Evolutionary conservation across 2,888 invertebrate species (phyloP).

Genomic region (Orthosia gothica): DNA sequence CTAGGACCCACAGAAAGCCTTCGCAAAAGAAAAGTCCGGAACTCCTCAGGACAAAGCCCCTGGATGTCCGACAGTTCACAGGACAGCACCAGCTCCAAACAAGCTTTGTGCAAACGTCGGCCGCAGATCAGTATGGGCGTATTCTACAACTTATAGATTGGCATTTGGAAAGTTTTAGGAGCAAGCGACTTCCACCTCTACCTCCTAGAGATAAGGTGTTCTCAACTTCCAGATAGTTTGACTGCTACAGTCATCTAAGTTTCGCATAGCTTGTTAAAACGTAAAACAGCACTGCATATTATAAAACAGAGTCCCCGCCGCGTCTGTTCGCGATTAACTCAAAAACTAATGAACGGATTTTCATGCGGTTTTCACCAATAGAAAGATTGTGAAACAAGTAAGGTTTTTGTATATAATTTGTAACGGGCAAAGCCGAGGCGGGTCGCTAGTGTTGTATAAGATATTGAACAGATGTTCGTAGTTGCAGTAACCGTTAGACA

Average conservation of each 20-base stretch:
- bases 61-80: constrained; percentile 90
- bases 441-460: constrained; percentile 9
- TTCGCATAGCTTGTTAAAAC: constrained; percentile 42
- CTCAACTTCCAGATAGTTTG: constrained; percentile 34
- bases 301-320: no score
- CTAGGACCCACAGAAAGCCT: constrained; percentile 94
- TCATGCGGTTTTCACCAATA: no score
- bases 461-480: constrained; percentile 11
- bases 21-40: constrained; percentile 92
- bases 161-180: constrained; percentile 36
- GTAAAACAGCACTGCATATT: not conserved
- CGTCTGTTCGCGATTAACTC: no score
- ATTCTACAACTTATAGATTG: constrained; percentile 81
- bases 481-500: constrained; percentile 16
- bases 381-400: no score
- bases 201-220: constrained; percentile 42
- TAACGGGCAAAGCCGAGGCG: no score
- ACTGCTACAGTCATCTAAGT: constrained; percentile 33
- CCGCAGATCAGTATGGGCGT: constrained; percentile 90
- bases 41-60: constrained; percentile 85
- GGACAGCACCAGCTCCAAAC: constrained; percentile 86
- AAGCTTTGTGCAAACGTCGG: constrained; percentile 85
- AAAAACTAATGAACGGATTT: no score
- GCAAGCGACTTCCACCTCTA: constrained; percentile 49
- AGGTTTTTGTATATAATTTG: no score